Evolutionary conservation across 2,888 invertebrate species (phyloP).

Genomic region (Leptogaster cylindrica): DNA sequence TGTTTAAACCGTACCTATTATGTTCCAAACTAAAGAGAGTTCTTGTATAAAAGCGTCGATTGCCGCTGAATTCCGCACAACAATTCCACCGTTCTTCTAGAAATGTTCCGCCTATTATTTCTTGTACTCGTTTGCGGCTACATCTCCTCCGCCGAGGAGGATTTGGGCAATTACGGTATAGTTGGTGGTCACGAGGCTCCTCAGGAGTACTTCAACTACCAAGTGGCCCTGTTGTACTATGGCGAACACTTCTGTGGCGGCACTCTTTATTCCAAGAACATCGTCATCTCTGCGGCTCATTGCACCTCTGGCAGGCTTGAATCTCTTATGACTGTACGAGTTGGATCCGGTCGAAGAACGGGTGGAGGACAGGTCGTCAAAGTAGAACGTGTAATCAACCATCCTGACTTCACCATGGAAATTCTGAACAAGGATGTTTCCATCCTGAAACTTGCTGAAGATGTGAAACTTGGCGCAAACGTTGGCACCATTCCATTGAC

Average conservation of each 20-base stretch:
- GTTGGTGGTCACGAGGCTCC: conserved; percentile 49
- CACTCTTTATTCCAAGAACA: conserved; percentile 48
- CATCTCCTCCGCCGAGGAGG: too few species aligned
- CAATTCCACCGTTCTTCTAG: too few species aligned
- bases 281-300: conserved; percentile 52
- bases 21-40: too few species aligned
- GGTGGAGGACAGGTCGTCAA: background rate
- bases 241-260: conserved; percentile 48
- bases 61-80: too few species aligned
- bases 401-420: conserved; percentile 30
- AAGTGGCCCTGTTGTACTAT: conserved; percentile 49
- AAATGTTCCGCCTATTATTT: too few species aligned
- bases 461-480: conserved; percentile 58
- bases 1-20: too few species aligned
- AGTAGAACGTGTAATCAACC: conserved; percentile 12
- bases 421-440: conserved; percentile 63
- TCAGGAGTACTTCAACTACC: conserved; percentile 45
- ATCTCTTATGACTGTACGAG: conserved; percentile 20
- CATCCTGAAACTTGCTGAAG: conserved; percentile 61
- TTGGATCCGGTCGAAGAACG: conserved; percentile 20
- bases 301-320: conserved; percentile 42
- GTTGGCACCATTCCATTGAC: conserved; percentile 56
- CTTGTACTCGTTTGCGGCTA: too few species aligned
- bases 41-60: too few species aligned
- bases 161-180: conserved; percentile 42